Percentiles rank a stretch among this genome's conserved stretches.
phyloP scores from a whole-genome alignment of 2,888 invertebrate genomes.

The Lasioglossum calceatum region DNA sequence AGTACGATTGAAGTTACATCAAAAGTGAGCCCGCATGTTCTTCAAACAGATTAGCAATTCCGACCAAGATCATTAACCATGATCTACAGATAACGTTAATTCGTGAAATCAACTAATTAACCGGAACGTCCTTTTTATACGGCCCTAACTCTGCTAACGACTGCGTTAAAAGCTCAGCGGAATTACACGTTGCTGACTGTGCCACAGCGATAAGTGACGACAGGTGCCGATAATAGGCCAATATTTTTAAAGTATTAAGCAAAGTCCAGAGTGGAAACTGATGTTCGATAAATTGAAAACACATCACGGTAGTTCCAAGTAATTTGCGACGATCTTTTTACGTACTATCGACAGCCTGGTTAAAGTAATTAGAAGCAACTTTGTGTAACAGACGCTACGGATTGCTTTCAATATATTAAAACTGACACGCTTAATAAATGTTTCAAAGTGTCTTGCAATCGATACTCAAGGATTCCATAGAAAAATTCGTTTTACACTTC shows the following conservation, averaged over 20 bases:
- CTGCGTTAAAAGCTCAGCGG: not conserved
- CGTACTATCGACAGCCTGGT: constrained; percentile 29
- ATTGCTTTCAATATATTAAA: not conserved
- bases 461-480: not conserved
- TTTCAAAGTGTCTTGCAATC: not conserved
- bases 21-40: not conserved
- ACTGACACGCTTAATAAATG: not conserved
- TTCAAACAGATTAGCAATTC: not conserved
- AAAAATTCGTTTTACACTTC: too few relatives aligned
- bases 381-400: not conserved
- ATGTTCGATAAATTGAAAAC: constrained; percentile 46
- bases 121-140: constrained; percentile 2
- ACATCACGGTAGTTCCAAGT: constrained; percentile 12
- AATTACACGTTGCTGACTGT: constrained; percentile 51
- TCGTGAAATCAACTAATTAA: constrained; percentile 25
- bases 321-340: constrained; percentile 1
- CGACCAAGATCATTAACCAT: not conserved
- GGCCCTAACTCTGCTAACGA: not conserved
- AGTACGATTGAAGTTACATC: not conserved
- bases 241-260: constrained; percentile 30
- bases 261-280: constrained; percentile 32
- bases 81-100: constrained; percentile 6
- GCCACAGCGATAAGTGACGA: constrained; percentile 16
- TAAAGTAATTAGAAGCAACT: constrained; percentile 25
- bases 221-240: constrained; percentile 22